Percentiles rank a stretch among this genome's conserved stretches.
phyloP scores from a whole-genome alignment of 2,797 vertebrate species.

The Sciaenops ocellatus region DNA sequence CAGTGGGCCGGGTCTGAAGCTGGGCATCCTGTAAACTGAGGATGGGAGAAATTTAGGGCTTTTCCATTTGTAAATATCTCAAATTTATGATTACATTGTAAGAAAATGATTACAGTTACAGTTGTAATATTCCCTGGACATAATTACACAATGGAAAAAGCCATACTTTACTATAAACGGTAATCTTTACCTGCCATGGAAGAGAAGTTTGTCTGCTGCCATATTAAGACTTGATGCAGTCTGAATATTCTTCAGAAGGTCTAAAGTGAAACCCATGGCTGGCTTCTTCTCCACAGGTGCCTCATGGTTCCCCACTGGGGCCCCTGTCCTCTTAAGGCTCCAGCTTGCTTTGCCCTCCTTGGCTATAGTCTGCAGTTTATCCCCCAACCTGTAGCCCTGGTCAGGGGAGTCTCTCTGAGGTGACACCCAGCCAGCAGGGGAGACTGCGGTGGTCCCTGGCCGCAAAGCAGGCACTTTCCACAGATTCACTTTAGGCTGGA shows the following conservation, averaged over 20 bases:
- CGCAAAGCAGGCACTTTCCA: conserved; percentile 89
- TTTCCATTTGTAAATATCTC: background rate
- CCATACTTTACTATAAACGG: background rate
- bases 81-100: background rate
- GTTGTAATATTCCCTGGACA: background rate
- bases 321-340: conserved; percentile 79
- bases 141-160: background rate
- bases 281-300: conserved; percentile 85
- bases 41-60: conserved; percentile 1
- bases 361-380: conserved; percentile 65
- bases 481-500: conserved; percentile 85
- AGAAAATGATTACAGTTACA: background rate
- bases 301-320: conserved; percentile 73
- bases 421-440: conserved; percentile 76
- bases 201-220: conserved; percentile 79
- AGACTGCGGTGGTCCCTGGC: conserved; percentile 66
- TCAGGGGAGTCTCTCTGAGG: conserved; percentile 76
- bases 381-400: conserved; percentile 65
- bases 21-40: conserved; percentile 76
- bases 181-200: conserved; percentile 87
- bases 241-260: conserved; percentile 82
- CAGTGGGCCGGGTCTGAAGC: conserved; percentile 68
- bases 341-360: conserved; percentile 76
- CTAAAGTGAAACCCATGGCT: conserved; percentile 74
- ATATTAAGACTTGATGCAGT: conserved; percentile 69